phyloP scores from a whole-genome alignment of 2,113 vertebrate species.

The Nesoenas mayeri region DNA sequence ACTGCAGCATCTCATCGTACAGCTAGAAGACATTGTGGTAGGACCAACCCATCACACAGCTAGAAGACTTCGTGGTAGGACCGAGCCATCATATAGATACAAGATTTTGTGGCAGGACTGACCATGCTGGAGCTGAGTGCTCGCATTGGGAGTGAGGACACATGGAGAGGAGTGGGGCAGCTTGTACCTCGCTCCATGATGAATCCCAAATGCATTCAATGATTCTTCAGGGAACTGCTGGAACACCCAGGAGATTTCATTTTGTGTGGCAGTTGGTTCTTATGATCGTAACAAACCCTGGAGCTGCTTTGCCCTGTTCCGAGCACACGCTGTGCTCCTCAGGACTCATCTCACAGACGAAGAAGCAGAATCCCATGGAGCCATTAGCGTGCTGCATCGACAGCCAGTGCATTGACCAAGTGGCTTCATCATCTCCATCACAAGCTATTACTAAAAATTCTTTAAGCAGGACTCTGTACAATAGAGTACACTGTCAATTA shows the following conservation, averaged over 20 bases:
- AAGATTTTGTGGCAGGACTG: neutral
- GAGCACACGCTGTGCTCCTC: neutral
- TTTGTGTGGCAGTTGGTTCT: no score
- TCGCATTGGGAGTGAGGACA: fast-evolving
- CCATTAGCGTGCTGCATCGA: neutral
- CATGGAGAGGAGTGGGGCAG: neutral
- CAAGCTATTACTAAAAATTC: neutral
- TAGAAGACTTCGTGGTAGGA: neutral
- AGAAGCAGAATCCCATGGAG: neutral
- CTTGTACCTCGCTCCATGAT: fast-evolving
- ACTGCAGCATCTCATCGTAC: neutral
- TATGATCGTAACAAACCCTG: neutral
- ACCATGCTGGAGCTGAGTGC: neutral
- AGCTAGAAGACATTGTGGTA: no score
- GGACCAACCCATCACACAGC: fast-evolving
- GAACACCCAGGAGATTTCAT: neutral
- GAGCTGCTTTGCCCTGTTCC: neutral
- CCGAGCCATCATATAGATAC: fast-evolving
- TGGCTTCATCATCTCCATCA: neutral
- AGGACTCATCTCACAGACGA: neutral
- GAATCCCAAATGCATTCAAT: neutral
- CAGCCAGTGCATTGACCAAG: neutral
- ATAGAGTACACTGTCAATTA: conserved; percentile 28
- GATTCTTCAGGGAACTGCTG: neutral
- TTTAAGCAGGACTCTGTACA: neutral